Evolutionary conservation across 2,888 invertebrate genomes (phyloP).

Genomic region (Tinea semifulvella): DNA sequence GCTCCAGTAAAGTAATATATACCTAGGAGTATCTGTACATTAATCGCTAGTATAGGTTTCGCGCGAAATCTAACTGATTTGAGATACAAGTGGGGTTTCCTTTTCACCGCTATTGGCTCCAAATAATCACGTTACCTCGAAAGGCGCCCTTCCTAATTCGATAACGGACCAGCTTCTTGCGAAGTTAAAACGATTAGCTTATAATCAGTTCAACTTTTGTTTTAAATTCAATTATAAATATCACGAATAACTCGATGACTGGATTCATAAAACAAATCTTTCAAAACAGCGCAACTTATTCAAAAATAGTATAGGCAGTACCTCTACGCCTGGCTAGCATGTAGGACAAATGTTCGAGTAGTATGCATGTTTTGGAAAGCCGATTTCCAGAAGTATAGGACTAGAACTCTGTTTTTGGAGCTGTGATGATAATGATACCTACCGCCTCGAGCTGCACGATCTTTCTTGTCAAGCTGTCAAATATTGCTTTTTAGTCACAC

Average conservation of each 20-base stretch:
- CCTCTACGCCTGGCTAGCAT: too few species aligned
- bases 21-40: background rate
- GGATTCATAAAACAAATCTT: slow-evolving; percentile 1
- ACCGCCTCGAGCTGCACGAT: too few species aligned
- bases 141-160: slow-evolving; percentile 12
- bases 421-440: too few species aligned
- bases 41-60: slow-evolving; percentile 5
- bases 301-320: too few species aligned
- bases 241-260: slow-evolving; percentile 1
- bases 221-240: slow-evolving; percentile 10
- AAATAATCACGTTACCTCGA: slow-evolving; percentile 11
- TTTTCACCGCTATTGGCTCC: background rate
- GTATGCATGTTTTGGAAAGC: too few species aligned
- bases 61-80: slow-evolving; percentile 8
- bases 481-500: too few species aligned
- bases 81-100: slow-evolving; percentile 2
- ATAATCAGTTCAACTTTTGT: slow-evolving; percentile 13
- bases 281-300: too few species aligned
- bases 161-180: slow-evolving; percentile 12
- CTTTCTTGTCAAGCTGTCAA: too few species aligned
- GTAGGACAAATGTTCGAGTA: too few species aligned
- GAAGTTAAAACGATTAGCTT: slow-evolving; percentile 13
- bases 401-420: too few species aligned
- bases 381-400: too few species aligned
- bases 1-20: too few species aligned